These are phyloP conservation scores for Paraescarpia echinospica DNA, from an alignment of 1,140 invertebrate genomes.

Conservation along the genomic window DNA sequence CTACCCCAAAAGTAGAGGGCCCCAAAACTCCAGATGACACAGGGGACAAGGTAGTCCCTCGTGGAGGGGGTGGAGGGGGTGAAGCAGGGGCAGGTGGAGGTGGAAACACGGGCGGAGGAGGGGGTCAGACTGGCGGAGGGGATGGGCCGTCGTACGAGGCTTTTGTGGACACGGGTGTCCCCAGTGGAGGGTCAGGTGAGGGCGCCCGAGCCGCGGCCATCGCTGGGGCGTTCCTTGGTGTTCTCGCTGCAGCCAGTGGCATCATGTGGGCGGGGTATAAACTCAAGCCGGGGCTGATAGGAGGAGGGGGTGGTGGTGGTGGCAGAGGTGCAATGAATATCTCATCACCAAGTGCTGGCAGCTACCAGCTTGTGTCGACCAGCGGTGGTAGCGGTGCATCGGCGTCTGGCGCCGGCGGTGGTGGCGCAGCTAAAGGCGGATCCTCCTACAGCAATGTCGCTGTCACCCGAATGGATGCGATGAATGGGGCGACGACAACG, in stretches of 20 bases:
- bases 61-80: constrained; percentile 29
- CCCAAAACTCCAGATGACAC: background rate
- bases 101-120: constrained; percentile 10
- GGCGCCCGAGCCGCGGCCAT: constrained; percentile 40
- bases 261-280: constrained; percentile 52
- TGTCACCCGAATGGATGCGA: background rate
- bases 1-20: background rate
- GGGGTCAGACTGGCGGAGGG: too few relatives aligned
- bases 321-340: constrained; percentile 19
- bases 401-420: constrained; percentile 28
- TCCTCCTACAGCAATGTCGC: constrained; percentile 7
- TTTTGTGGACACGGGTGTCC: too few relatives aligned
- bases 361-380: constrained; percentile 14
- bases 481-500: constrained; percentile 13
- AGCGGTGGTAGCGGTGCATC: background rate
- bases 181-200: background rate
- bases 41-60: constrained; percentile 24
- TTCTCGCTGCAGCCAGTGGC: constrained; percentile 42
- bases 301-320: constrained; percentile 17
- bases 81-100: constrained; percentile 44
- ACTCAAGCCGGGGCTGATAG: constrained; percentile 34
- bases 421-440: background rate
- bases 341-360: constrained; percentile 16
- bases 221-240: constrained; percentile 47
- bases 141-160: background rate